Percentiles rank a stretch among this genome's conserved stretches.
phyloP scores from a whole-genome alignment of 1,140 invertebrate species.

The Ceratitis capitata region DNA sequence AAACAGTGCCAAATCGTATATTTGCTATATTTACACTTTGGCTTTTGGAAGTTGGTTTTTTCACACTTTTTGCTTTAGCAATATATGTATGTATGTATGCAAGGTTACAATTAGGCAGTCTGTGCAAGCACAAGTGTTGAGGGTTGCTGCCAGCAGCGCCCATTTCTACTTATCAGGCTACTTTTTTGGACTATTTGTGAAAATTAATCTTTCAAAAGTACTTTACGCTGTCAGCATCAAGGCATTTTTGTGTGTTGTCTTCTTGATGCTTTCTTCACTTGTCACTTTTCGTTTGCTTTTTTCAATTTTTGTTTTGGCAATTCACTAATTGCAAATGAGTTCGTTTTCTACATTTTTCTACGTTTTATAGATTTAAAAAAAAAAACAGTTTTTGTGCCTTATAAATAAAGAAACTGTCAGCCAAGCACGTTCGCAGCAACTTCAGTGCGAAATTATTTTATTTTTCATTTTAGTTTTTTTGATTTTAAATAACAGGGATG shows the following conservation, averaged over 20 bases:
- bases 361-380: background rate
- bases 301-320: background rate
- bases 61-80: background rate
- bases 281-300: background rate
- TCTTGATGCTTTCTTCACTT: background rate
- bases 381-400: background rate
- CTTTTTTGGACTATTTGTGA: background rate
- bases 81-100: background rate
- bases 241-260: background rate
- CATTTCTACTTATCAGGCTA: background rate
- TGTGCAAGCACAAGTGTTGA: background rate
- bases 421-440: background rate
- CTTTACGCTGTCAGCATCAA: background rate
- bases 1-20: constrained; percentile 19
- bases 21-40: constrained; percentile 37
- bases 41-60: constrained; percentile 6
- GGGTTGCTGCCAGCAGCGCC: background rate
- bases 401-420: background rate
- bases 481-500: background rate
- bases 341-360: background rate
- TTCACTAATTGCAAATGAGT: constrained; percentile 16
- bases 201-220: constrained; percentile 28
- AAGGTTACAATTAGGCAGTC: background rate
- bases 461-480: background rate
- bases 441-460: background rate